Percentiles rank a stretch among this genome's conserved stretches.
These are phyloP conservation scores for Erebia palarica DNA, from an alignment of 2,888 invertebrate species.

Conservation along the genomic window DNA sequence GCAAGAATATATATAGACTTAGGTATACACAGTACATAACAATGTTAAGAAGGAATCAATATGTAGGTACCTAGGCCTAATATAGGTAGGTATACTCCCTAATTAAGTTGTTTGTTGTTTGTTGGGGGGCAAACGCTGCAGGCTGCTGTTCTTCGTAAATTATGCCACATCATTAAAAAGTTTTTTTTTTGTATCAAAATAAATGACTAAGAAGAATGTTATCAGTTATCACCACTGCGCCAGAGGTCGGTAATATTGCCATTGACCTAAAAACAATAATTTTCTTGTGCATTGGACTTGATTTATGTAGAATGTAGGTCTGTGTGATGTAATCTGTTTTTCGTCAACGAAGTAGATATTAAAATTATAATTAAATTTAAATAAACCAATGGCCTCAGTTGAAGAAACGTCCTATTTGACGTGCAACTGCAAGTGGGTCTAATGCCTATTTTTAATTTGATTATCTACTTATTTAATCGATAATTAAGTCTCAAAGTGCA, in stretches of 20 bases:
- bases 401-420: not conserved
- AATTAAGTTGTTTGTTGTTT: too few relatives aligned
- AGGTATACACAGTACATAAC: too few relatives aligned
- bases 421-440: not conserved
- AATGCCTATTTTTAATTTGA: not conserved
- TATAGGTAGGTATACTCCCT: too few relatives aligned
- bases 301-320: slow-evolving; percentile 6
- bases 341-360: slow-evolving; percentile 7
- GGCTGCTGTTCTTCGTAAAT: too few relatives aligned
- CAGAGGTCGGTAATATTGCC: not conserved
- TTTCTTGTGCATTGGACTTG: slow-evolving; percentile 20
- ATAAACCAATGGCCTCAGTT: slow-evolving; percentile 8
- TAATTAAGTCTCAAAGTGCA: not conserved
- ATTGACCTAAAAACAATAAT: slow-evolving; percentile 12
- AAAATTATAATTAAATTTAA: slow-evolving; percentile 2
- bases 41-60: too few relatives aligned
- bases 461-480: not conserved
- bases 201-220: too few relatives aligned
- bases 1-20: too few relatives aligned
- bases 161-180: too few relatives aligned
- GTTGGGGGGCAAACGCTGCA: too few relatives aligned
- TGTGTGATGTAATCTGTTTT: not conserved
- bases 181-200: too few relatives aligned
- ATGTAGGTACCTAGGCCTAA: too few relatives aligned
- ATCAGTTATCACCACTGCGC: not conserved